Evolutionary conservation across 2,113 vertebrate species (phyloP).

Genomic region (Solea senegalensis): DNA sequence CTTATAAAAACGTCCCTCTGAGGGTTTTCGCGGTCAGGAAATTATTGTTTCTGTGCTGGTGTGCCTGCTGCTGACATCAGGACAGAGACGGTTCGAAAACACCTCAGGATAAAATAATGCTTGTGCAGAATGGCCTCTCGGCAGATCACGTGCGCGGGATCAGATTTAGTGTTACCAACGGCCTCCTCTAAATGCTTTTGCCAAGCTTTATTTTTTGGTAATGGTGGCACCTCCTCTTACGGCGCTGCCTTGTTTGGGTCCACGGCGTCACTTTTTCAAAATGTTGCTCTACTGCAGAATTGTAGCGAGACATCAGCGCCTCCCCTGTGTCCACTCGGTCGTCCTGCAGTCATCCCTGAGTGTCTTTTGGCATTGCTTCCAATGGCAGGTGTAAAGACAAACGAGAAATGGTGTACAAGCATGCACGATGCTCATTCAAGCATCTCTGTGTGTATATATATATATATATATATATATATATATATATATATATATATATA

Average conservation of each 20-base stretch:
- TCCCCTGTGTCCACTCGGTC: conserved; percentile 67
- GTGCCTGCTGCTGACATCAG: conserved; percentile 2
- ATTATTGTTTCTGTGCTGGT: conserved; percentile 1
- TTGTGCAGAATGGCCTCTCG: conserved; percentile 22
- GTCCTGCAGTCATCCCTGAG: conserved; percentile 50
- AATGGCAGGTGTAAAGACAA: conserved; percentile 64
- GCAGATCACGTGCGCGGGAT: conserved; percentile 32
- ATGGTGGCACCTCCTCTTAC: conserved; percentile 4
- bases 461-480: too few species aligned
- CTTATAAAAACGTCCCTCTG: conserved; percentile 35
- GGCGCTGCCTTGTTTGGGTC: conserved; percentile 44
- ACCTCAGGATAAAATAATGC: conserved; percentile 17
- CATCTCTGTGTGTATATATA: conserved; percentile 4
- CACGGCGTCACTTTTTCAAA: conserved; percentile 55
- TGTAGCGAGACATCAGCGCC: conserved; percentile 50
- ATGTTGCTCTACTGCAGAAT: conserved; percentile 67
- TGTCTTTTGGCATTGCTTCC: conserved; percentile 64
- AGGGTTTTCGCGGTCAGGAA: conserved; percentile 26
- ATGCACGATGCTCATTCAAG: conserved; percentile 23
- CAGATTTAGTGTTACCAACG: conserved; percentile 40
- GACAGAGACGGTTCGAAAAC: conserved; percentile 8
- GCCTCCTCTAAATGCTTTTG: conserved; percentile 46
- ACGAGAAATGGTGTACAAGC: conserved; percentile 19
- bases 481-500: too few species aligned
- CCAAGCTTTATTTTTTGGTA: conserved; percentile 47